A percentile compares a stretch with the other conserved stretches of the same genome.
Evolutionary conservation across 1,140 invertebrate species (phyloP).

Genomic region (Zaprionus camerounensis): DNA sequence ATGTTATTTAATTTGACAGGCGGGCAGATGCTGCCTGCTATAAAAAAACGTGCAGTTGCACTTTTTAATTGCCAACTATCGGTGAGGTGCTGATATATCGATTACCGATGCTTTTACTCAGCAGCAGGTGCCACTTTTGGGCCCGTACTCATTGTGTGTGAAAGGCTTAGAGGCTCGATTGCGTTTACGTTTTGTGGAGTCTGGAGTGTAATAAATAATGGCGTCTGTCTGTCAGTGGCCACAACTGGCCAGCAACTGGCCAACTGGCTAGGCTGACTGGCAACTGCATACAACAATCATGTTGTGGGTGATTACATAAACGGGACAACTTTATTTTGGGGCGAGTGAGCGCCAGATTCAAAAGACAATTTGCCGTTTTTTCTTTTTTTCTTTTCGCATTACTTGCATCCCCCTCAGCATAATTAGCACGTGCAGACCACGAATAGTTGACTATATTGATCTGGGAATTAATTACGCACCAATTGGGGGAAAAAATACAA

Average conservation of each 20-base stretch:
- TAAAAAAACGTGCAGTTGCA: background rate
- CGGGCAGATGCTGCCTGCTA: background rate
- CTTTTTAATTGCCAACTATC: background rate
- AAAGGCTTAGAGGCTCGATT: slow-evolving; percentile 43
- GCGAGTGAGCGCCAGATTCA: slow-evolving; percentile 55
- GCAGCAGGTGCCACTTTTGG: slow-evolving; percentile 34
- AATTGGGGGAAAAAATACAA: slow-evolving; percentile 40
- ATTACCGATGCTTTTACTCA: background rate
- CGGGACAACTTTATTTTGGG: slow-evolving; percentile 69
- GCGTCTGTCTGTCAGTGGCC: slow-evolving; percentile 31
- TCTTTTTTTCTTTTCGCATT: slow-evolving; percentile 11
- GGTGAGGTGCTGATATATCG: background rate
- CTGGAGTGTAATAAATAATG: slow-evolving; percentile 44
- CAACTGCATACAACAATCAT: slow-evolving; percentile 64
- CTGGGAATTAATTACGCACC: slow-evolving; percentile 14
- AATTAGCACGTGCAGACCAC: slow-evolving; percentile 25
- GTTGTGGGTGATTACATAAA: slow-evolving; percentile 81
- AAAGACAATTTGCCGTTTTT: slow-evolving; percentile 71
- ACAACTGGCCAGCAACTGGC: slow-evolving; percentile 3
- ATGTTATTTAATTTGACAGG: background rate
- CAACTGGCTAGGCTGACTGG: slow-evolving; percentile 20
- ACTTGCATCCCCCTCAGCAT: slow-evolving; percentile 6
- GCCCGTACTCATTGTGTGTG: slow-evolving; percentile 27
- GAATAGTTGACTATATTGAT: background rate
- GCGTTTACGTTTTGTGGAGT: slow-evolving; percentile 8